Evolutionary conservation across 2,888 invertebrate species (phyloP).

Genomic region (Slavum lentiscoides): DNA sequence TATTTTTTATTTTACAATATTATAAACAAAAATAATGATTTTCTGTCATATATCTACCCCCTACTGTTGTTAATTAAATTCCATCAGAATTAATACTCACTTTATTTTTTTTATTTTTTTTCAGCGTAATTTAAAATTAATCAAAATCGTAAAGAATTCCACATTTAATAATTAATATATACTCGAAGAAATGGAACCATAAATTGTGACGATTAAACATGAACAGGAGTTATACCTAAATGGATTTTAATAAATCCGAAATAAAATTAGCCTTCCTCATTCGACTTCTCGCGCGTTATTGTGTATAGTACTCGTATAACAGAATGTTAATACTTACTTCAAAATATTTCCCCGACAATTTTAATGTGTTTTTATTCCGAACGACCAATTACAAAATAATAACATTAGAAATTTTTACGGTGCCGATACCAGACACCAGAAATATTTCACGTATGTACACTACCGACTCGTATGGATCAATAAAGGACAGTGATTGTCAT

Average conservation of each 20-base stretch:
- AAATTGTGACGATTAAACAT: neutral
- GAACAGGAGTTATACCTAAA: neutral
- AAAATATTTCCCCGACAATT: neutral
- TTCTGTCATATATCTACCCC: too few relatives aligned
- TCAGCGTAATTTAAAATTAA: too few relatives aligned
- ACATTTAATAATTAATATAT: too few relatives aligned
- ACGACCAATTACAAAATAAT: neutral
- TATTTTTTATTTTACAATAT: too few relatives aligned
- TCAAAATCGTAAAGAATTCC: too few relatives aligned
- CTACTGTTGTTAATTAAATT: too few relatives aligned
- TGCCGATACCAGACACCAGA: neutral
- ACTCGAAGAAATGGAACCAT: too few relatives aligned
- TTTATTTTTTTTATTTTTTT: too few relatives aligned
- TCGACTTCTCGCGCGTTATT: neutral
- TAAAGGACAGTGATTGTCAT: constrained; percentile 9
- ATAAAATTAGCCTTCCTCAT: neutral
- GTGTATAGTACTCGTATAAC: neutral
- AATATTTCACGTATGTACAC: neutral
- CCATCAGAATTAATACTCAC: too few relatives aligned
- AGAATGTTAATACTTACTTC: neutral
- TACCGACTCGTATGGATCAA: neutral
- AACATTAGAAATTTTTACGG: neutral
- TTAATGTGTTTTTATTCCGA: neutral
- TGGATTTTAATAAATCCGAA: neutral
- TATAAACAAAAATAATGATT: too few relatives aligned